Conservation (phyloP, 2,888 invertebrate species). For the Leptothorax acervorum region DNA sequence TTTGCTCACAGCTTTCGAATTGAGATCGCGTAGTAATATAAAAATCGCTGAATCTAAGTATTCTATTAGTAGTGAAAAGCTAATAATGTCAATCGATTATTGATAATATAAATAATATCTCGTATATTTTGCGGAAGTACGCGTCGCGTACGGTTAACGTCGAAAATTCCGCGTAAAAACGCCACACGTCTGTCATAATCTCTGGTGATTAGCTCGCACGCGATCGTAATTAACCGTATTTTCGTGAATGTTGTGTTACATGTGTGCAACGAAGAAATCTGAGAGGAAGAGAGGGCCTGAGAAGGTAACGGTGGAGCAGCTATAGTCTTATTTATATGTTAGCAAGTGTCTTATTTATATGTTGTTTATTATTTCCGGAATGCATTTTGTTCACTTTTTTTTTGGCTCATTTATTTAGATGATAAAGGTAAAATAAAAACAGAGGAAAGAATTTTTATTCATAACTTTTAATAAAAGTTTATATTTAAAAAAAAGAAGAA, state of each 20-base stretch:
- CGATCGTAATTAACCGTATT: slow-evolving; percentile 7
- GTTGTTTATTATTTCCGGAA: neutral
- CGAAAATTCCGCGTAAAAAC: neutral
- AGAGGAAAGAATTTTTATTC: slow-evolving; percentile 1
- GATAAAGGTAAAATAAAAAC: neutral
- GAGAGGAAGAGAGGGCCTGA: neutral
- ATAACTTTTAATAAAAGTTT: neutral
- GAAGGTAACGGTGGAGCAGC: neutral
- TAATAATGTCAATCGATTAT: neutral
- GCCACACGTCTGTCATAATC: neutral
- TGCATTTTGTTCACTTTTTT: neutral
- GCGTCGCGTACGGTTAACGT: neutral
- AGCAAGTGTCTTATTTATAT: neutral
- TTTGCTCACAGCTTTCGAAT: neutral
- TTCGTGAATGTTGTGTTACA: neutral
- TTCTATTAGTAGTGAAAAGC: neutral
- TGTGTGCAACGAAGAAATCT: neutral
- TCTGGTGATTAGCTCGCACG: neutral
- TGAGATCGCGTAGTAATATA: neutral
- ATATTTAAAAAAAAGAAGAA: neutral
- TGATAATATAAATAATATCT: neutral
- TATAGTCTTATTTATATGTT: neutral
- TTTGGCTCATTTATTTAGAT: neutral
- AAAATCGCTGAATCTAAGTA: neutral
- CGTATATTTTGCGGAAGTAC: neutral